A percentile compares a stretch with the other conserved stretches of the same genome.
Conservation (phyloP, 2,797 vertebrate species). For the Coranthus polyacanthus region DNA sequence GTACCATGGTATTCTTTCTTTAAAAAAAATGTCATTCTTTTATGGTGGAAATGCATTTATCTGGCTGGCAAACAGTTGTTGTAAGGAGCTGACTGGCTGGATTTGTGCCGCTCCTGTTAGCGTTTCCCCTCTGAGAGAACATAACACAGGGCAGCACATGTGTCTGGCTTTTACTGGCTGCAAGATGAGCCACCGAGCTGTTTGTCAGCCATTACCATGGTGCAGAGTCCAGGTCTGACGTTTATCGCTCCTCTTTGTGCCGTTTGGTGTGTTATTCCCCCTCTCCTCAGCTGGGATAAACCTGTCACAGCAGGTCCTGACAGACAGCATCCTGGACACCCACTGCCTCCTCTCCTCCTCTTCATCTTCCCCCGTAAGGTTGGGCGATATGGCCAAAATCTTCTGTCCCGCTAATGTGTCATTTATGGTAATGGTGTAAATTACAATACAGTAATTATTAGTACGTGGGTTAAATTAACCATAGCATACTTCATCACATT, state of each 20-base stretch:
- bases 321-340: conserved; percentile 47
- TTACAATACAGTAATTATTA: no score
- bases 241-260: conserved; percentile 72
- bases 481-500: no score
- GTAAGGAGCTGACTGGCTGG: conserved; percentile 14
- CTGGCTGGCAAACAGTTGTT: conserved; percentile 13
- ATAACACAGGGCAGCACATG: conserved; percentile 38
- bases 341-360: conserved; percentile 11
- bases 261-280: conserved; percentile 49
- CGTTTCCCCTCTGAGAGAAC: conserved; percentile 30
- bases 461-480: no score
- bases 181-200: conserved; percentile 57
- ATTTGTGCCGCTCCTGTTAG: conserved; percentile 12
- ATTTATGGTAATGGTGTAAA: no score
- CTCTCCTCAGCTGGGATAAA: conserved; percentile 68
- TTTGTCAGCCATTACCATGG: conserved; percentile 71
- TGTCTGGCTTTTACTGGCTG: conserved; percentile 50
- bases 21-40: not conserved
- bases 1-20: no score
- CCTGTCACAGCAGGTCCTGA: conserved; percentile 67
- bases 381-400: no score
- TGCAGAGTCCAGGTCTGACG: conserved; percentile 52
- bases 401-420: no score
- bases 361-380: conserved; percentile 7
- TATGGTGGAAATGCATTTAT: not conserved